phyloP scores from a whole-genome alignment of 2,797 vertebrate genomes.

The Pangasius djambal region DNA sequence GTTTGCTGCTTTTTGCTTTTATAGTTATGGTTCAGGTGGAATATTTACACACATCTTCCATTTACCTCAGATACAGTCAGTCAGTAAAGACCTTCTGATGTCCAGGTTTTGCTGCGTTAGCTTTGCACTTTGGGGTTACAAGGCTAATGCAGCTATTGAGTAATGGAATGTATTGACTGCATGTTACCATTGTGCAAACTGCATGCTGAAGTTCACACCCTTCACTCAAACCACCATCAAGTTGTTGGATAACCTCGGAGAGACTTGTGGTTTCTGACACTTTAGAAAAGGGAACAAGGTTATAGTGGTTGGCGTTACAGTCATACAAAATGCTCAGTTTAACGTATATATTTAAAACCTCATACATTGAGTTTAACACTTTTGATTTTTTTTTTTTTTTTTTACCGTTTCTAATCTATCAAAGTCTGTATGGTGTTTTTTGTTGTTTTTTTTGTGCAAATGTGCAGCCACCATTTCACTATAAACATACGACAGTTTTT shows the following conservation, averaged over 20 bases:
- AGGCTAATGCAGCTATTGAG: neutral
- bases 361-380: neutral
- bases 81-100: neutral
- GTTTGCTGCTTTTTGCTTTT: neutral
- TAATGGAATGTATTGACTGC: constrained; percentile 4
- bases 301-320: neutral
- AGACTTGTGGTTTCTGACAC: neutral
- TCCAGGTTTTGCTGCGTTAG: neutral
- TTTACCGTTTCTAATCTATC: neutral
- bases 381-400: neutral
- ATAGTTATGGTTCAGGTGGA: neutral
- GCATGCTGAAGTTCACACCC: neutral
- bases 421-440: neutral
- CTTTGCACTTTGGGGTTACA: neutral
- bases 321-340: neutral
- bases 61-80: too few species aligned
- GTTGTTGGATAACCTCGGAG: constrained; percentile 12
- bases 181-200: constrained; percentile 3
- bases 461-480: neutral
- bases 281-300: neutral
- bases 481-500: neutral
- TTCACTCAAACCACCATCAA: neutral
- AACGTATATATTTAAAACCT: neutral
- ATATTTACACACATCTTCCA: neutral
- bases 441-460: neutral